Evolutionary conservation across 1,140 invertebrate species (phyloP), one percentile per base, ranked within the genome.

Genomic region (Cotesia glomerata): DNA sequence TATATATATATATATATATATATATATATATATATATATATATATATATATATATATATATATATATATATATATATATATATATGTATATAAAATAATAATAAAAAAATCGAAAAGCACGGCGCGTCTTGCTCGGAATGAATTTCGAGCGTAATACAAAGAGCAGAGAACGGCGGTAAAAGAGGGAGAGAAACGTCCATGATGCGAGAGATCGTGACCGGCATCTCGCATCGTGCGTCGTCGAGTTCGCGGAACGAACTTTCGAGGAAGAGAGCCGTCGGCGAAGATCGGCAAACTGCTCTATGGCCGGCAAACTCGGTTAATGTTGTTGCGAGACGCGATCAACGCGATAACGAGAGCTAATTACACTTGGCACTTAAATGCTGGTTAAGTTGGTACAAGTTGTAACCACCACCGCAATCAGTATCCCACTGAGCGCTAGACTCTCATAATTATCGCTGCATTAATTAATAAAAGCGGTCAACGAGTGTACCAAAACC

Each of bases 141-240:
- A 68, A 69, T 69, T 72, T 66, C 56, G 54, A 34, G 36, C 64
- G 64, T 72, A 72, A 67, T 64, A 71, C 64, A 58, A 16, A 34
- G 63, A 61, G 26, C 71, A 61, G 65, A 67, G 71, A 45, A 45
- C 63, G 54, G 64, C 58, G 51, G 54, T 36, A 62, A 69, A 56
- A 72, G 58, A 62, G 69, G 69, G 67, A 76, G 68, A 39, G 70
- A 72, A 64, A 65, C 68, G 58, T 64, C 49, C 70, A 66, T 74
- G 62, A 66, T 74, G 62, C 63, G 64, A 59, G 63, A 72, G 75
- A 77, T 79, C 79, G 78, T 80, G 78, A 79, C 77, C 74, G 71
- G 79, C 74, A 78, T 81, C 72, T 59, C 35, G 56, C 54, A 72
- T 71, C 73, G 69, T 69, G 68, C 26, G 58, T 61, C 68, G 56